Evolutionary conservation across 2,113 vertebrate genomes (phyloP).

Genomic region (Rhinopithecus roxellana): DNA sequence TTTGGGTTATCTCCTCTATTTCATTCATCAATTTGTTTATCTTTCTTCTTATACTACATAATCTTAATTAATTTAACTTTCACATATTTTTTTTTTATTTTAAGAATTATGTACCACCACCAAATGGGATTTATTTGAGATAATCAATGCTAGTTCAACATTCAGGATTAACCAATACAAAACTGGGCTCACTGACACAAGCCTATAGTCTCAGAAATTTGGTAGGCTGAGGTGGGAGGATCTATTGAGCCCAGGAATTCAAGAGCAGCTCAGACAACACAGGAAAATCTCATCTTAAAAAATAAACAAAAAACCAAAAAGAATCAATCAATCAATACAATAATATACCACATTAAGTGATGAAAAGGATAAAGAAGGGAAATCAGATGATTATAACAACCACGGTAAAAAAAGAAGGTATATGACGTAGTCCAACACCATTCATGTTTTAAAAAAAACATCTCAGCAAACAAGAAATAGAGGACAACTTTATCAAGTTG

Average conservation of each 20-base stretch:
- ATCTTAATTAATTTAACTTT: neutral
- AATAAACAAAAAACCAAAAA: neutral
- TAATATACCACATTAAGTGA: neutral
- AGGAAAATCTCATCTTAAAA: neutral
- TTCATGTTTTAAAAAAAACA: neutral
- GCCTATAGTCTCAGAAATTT: neutral
- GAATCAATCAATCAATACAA: neutral
- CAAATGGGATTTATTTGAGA: neutral
- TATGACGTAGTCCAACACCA: neutral
- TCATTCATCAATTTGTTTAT: neutral
- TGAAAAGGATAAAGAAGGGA: neutral
- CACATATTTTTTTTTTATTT: neutral
- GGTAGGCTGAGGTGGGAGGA: neutral
- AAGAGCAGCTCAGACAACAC: neutral
- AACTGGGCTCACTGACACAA: neutral
- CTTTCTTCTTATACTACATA: neutral
- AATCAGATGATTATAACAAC: neutral
- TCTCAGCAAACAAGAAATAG: neutral
- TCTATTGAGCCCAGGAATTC: neutral
- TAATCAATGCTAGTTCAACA: neutral
- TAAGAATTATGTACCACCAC: neutral
- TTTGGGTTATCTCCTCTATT: neutral
- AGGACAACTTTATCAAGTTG: neutral
- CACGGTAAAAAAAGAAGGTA: neutral
- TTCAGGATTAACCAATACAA: neutral